phyloP scores from a whole-genome alignment of 2,113 vertebrate species.

The Chlorocebus sabaeus region DNA sequence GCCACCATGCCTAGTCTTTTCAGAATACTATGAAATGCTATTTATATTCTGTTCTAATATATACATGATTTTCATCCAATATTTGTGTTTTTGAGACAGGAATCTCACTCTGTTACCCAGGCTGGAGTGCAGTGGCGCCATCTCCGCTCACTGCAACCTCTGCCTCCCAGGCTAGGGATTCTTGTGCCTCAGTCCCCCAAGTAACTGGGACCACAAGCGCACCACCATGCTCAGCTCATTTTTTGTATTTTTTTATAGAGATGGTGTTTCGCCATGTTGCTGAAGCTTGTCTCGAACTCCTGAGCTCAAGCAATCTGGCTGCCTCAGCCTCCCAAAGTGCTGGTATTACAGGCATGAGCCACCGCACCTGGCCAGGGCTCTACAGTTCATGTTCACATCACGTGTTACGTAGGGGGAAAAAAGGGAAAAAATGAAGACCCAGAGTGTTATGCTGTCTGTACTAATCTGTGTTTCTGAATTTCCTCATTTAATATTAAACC shows the following conservation, averaged over 20 bases:
- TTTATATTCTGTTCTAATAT: too few relatives aligned
- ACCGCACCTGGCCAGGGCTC: neutral
- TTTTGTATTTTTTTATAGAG: neutral
- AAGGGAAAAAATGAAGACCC: neutral
- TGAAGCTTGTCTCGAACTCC: neutral
- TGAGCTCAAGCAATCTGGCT: neutral
- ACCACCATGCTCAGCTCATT: neutral
- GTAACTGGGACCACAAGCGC: neutral
- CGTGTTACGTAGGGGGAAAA: neutral
- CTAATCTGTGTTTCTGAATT: neutral
- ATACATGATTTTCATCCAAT: neutral
- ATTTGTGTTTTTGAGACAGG: neutral
- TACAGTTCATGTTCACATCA: neutral
- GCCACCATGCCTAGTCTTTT: neutral
- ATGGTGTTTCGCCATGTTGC: neutral
- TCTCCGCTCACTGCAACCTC: neutral
- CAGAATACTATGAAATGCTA: neutral
- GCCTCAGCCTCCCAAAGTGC: neutral
- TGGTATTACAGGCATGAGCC: neutral
- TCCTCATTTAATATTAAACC: constrained; percentile 7
- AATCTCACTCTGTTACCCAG: neutral
- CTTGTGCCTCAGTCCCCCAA: neutral
- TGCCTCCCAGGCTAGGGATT: neutral
- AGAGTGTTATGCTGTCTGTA: neutral
- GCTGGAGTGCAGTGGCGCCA: neutral